Evolutionary conservation across 2,113 vertebrate genomes (phyloP).

Genomic region (Oryctolagus cuniculus): mOryCun1.1 NC_091439.1:70806501-70807000

Average conservation of each 20-base stretch:
- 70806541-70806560: conserved; percentile 74
- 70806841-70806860: conserved; percentile 33
- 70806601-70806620: conserved; percentile 74
- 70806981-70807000: conserved; percentile 94
- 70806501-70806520: conserved; percentile 73
- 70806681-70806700: conserved; percentile 71
- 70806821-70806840: conserved; percentile 63
- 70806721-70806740: conserved; percentile 65
- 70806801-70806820: conserved; percentile 55
- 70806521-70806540: conserved; percentile 73
- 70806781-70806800: conserved; percentile 22
- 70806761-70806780: conserved; percentile 69
- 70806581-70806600: conserved; percentile 81
- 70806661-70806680: conserved; percentile 60
- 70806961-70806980: conserved; percentile 96
- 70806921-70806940: conserved; percentile 2
- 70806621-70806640: conserved; percentile 80
- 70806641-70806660: conserved; percentile 57
- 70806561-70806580: conserved; percentile 68
- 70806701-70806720: conserved; percentile 66
- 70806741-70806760: conserved; percentile 68
- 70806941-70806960: conserved; percentile 90
- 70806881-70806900: conserved; percentile 43
- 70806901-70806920: conserved; percentile 41
- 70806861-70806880: conserved; percentile 58